Percentiles rank a stretch among this genome's conserved stretches.
Evolutionary conservation across 2,797 vertebrate genomes (phyloP).

Genomic region (Cottoperca gobio): DNA sequence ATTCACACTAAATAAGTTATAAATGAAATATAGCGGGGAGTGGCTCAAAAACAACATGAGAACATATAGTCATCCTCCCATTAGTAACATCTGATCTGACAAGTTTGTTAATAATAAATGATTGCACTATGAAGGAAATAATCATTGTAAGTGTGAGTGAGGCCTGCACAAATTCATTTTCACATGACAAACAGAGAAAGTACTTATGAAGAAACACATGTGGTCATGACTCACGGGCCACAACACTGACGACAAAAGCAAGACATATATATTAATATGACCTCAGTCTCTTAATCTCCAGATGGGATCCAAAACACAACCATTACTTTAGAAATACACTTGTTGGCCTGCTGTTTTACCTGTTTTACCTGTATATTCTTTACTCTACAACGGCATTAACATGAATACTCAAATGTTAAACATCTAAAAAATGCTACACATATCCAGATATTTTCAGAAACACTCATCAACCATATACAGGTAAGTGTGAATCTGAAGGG

Average conservation of each 20-base stretch:
- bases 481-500: not conserved
- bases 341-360: not conserved
- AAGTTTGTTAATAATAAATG: not conserved
- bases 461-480: not conserved
- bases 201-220: no score
- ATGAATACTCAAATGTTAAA: not conserved
- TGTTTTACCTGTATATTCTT: not conserved
- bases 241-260: not conserved
- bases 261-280: not conserved
- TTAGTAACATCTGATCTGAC: not conserved
- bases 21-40: not conserved
- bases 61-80: not conserved
- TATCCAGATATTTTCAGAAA: not conserved
- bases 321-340: not conserved
- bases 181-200: not conserved
- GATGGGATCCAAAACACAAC: constrained; percentile 5
- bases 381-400: not conserved
- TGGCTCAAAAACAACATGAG: not conserved
- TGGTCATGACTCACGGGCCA: not conserved
- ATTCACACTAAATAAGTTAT: not conserved
- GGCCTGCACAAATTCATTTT: not conserved
- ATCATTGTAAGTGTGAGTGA: not conserved
- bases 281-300: not conserved
- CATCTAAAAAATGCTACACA: not conserved
- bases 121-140: not conserved